These are phyloP conservation scores for Tyrophagus putrescentiae DNA, from an alignment of 1,140 invertebrate species.

Conservation along the genomic window DNA sequence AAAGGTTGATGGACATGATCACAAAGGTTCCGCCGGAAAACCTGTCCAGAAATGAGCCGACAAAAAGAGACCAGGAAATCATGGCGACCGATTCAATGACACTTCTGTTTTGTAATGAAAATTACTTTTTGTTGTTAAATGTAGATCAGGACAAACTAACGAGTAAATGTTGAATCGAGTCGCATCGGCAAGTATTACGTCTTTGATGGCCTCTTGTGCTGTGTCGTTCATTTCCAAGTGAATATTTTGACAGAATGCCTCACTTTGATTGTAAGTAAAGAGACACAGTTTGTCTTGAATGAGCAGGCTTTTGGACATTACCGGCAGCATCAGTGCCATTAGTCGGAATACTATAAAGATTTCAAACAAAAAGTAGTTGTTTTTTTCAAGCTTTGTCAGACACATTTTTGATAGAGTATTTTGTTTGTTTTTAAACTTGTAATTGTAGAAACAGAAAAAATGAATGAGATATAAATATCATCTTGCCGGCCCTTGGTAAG, in stretches of 20 bases:
- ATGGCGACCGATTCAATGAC: neutral
- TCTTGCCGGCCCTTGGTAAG: too few relatives aligned
- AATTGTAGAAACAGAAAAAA: too few relatives aligned
- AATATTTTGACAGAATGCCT: conserved; percentile 1
- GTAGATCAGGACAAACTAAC: neutral
- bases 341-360: neutral
- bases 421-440: too few relatives aligned
- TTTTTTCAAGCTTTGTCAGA: neutral
- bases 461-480: too few relatives aligned
- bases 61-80: conserved; percentile 10
- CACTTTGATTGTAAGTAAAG: neutral
- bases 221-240: neutral
- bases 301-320: neutral
- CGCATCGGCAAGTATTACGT: neutral
- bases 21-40: neutral
- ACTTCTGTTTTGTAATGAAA: conserved; percentile 1
- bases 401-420: conserved; percentile 1
- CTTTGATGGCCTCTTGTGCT: neutral
- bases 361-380: neutral
- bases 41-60: conserved; percentile 1
- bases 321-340: neutral
- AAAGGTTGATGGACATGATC: neutral
- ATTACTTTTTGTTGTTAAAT: neutral
- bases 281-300: conserved; percentile 2
- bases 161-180: neutral